Percentiles rank a stretch among this genome's conserved stretches.
phyloP scores from a whole-genome alignment of 2,888 invertebrate genomes.

The Leucoma salicis region DNA sequence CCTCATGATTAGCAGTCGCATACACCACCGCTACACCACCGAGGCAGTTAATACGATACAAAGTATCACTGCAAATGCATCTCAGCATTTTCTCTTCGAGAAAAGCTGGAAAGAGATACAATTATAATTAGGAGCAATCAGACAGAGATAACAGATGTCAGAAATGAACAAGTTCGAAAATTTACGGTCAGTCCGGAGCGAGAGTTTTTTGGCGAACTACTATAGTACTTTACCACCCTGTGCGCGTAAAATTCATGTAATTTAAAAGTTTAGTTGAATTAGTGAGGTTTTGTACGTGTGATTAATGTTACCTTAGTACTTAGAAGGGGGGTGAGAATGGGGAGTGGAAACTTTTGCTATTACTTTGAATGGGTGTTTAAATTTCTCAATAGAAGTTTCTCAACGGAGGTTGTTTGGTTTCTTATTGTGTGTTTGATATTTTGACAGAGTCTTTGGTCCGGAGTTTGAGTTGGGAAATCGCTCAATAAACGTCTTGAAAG shows the following conservation, averaged over 20 bases:
- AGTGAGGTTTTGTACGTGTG: conserved; percentile 48
- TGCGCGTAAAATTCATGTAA: conserved; percentile 50
- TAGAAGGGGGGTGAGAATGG: conserved; percentile 5
- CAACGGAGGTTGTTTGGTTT: conserved; percentile 36
- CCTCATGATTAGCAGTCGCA: no score
- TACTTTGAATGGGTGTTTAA: conserved; percentile 65
- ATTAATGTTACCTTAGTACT: conserved; percentile 49
- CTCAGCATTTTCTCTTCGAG: conserved; percentile 20
- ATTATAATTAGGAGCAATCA: conserved; percentile 32
- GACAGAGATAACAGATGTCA: conserved; percentile 47
- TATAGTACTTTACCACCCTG: conserved; percentile 36
- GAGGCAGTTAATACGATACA: no score
- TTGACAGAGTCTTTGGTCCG: conserved; percentile 50
- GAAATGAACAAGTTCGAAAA: conserved; percentile 51
- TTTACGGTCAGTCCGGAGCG: conserved; percentile 45
- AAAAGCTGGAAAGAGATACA: conserved; percentile 34
- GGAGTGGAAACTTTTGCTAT: conserved; percentile 56
- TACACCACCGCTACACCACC: no score
- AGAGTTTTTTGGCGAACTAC: conserved; percentile 47
- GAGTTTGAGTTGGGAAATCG: conserved; percentile 41
- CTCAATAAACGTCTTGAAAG: conserved; percentile 45
- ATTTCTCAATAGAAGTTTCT: conserved; percentile 65
- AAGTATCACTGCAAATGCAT: not conserved
- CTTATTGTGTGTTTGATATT: conserved; percentile 60
- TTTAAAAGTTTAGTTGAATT: conserved; percentile 50